These are phyloP conservation scores for Nomada ferruginata DNA, from an alignment of 2,888 invertebrate genomes.

Conservation along the genomic window DNA sequence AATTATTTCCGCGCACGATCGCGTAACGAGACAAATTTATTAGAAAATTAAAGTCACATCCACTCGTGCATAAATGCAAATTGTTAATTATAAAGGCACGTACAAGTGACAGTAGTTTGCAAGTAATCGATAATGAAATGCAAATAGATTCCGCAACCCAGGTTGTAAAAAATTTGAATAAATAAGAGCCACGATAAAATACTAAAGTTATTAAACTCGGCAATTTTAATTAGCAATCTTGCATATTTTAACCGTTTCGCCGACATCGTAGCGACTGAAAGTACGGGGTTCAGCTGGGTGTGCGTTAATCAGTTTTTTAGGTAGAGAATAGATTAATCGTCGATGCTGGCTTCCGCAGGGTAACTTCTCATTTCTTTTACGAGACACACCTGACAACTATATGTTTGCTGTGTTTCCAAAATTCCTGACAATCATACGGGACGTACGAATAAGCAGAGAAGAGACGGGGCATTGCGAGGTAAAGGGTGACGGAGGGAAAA, in stretches of 20 bases:
- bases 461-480: background rate
- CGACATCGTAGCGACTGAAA: background rate
- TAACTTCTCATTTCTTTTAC: background rate
- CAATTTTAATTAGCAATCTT: background rate
- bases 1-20: background rate
- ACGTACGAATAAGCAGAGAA: background rate
- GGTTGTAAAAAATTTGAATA: too few species aligned
- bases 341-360: background rate
- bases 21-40: too few species aligned
- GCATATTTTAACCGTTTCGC: background rate
- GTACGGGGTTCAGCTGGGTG: too few species aligned
- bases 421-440: background rate
- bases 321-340: background rate
- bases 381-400: background rate
- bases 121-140: too few species aligned
- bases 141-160: too few species aligned
- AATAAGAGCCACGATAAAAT: too few species aligned
- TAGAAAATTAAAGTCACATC: too few species aligned
- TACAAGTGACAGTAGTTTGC: too few species aligned
- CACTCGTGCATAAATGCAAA: too few species aligned
- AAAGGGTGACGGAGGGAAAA: background rate
- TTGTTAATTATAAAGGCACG: too few species aligned
- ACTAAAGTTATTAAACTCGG: background rate
- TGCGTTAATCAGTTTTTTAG: conserved; percentile 16
- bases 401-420: background rate